Percentiles rank a stretch among this genome's conserved stretches.
phyloP scores from a whole-genome alignment of 2,797 vertebrate genomes.

The Enteromius radiatus region DNA sequence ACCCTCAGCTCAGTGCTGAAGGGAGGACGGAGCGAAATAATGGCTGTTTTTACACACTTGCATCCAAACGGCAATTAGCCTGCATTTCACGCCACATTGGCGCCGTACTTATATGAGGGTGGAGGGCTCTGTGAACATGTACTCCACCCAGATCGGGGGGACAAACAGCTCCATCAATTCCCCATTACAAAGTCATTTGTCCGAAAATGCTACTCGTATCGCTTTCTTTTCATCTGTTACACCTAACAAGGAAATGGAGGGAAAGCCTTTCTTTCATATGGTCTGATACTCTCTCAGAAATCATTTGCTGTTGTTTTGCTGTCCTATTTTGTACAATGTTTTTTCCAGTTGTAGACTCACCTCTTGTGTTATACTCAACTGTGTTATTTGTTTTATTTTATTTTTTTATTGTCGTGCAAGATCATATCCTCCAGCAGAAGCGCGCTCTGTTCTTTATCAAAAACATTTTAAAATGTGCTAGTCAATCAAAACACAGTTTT shows the following conservation, averaged over 20 bases:
- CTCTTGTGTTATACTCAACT: constrained; percentile 10
- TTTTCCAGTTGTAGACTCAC: constrained; percentile 5
- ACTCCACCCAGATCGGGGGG: constrained; percentile 46
- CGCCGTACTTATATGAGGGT: constrained; percentile 49
- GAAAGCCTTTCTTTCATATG: constrained; percentile 22
- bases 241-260: constrained; percentile 36
- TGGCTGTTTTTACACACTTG: constrained; percentile 72
- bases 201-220: constrained; percentile 33
- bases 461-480: background rate
- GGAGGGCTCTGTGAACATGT: constrained; percentile 44
- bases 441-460: background rate
- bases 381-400: background rate
- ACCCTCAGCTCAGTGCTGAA: constrained; percentile 60
- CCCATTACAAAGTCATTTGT: constrained; percentile 73
- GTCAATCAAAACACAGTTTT: background rate
- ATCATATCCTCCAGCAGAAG: background rate
- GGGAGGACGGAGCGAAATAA: constrained; percentile 67
- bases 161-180: constrained; percentile 66
- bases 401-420: background rate
- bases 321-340: background rate
- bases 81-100: constrained; percentile 73
- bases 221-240: constrained; percentile 39
- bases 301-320: constrained; percentile 19
- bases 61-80: constrained; percentile 72
- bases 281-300: background rate